phyloP scores from a whole-genome alignment of 1,140 invertebrate species.

The Pteromalus puparum region DNA sequence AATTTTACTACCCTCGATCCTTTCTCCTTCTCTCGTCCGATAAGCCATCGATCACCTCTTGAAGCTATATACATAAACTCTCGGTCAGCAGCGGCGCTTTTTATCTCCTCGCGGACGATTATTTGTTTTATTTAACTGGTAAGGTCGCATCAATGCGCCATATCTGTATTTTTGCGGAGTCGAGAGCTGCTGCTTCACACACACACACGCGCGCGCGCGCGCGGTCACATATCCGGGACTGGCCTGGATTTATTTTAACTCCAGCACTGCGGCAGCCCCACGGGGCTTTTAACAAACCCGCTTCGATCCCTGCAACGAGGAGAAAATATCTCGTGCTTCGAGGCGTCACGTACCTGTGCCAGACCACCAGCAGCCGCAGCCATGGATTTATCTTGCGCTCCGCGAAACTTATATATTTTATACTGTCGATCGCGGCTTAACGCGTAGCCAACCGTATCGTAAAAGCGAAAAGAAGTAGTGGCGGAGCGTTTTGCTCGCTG shows the following conservation, averaged over 20 bases:
- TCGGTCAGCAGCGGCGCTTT: neutral
- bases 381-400: slow-evolving; percentile 57
- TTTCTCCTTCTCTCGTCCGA: neutral
- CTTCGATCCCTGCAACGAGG: slow-evolving; percentile 45
- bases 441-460: slow-evolving; percentile 53
- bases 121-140: slow-evolving; percentile 47
- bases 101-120: slow-evolving; percentile 9
- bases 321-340: slow-evolving; percentile 53
- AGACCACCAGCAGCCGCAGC: neutral
- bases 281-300: slow-evolving; percentile 58
- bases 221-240: slow-evolving; percentile 29
- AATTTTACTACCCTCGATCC: neutral
- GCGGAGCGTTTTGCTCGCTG: slow-evolving; percentile 8
- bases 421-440: slow-evolving; percentile 61
- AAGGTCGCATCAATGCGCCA: slow-evolving; percentile 34
- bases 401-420: slow-evolving; percentile 62
- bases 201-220: neutral
- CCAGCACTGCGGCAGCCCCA: slow-evolving; percentile 37
- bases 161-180: slow-evolving; percentile 36
- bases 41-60: slow-evolving; percentile 1
- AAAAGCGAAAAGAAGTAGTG: slow-evolving; percentile 52
- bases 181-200: neutral
- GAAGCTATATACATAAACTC: too few species aligned
- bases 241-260: slow-evolving; percentile 54
- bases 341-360: slow-evolving; percentile 53